Conservation (phyloP, 2,888 invertebrate genomes). For the Erannis defoliaria region DNA sequence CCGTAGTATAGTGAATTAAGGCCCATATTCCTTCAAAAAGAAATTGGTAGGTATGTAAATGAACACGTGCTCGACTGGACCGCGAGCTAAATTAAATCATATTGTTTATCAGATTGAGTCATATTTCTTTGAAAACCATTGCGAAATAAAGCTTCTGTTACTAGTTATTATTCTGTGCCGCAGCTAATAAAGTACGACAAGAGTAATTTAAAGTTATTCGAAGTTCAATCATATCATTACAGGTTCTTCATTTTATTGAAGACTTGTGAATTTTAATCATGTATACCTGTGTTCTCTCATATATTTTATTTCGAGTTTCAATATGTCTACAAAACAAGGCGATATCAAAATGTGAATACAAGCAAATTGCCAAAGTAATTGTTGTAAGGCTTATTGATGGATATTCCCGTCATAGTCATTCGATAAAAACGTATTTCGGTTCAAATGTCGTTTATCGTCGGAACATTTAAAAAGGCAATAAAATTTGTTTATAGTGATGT, state of each 20-base stretch:
- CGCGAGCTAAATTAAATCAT: too few relatives aligned
- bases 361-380: conserved; percentile 27
- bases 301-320: conserved; percentile 11
- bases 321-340: conserved; percentile 7
- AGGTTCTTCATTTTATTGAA: too few relatives aligned
- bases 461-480: conserved; percentile 18
- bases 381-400: conserved; percentile 23
- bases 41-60: too few relatives aligned
- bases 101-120: too few relatives aligned
- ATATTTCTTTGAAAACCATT: too few relatives aligned
- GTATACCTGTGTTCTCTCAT: background rate
- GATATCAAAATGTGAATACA: conserved; percentile 21
- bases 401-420: conserved; percentile 21
- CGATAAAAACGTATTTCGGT: conserved; percentile 18
- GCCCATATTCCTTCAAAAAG: too few relatives aligned
- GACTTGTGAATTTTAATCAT: background rate
- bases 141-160: too few relatives aligned
- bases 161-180: too few relatives aligned
- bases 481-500: conserved; percentile 21
- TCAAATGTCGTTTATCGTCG: conserved; percentile 14
- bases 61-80: too few relatives aligned
- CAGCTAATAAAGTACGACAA: too few relatives aligned
- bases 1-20: too few relatives aligned
- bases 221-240: conserved; percentile 3
- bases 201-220: background rate